Conservation (phyloP, 1,140 invertebrate species). For the Grapholita molesta region DNA sequence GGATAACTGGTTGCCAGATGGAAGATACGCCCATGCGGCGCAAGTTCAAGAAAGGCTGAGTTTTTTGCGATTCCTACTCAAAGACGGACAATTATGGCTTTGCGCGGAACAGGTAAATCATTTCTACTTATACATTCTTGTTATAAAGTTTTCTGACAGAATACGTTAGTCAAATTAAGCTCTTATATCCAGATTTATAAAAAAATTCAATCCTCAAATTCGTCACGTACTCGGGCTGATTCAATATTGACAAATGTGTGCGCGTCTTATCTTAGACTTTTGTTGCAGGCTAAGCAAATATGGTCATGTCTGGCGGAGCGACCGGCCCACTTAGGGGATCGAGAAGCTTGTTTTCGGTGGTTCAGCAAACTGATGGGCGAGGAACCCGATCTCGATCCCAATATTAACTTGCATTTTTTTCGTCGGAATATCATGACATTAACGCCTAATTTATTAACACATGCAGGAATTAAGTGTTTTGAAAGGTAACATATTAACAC, state of each 20-base stretch:
- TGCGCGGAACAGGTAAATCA: constrained; percentile 90
- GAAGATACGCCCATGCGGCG: constrained; percentile 93
- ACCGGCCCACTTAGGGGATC: constrained; percentile 93
- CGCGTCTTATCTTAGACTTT: too few species aligned
- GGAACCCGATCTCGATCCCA: constrained; percentile 97
- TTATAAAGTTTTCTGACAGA: constrained; percentile 5
- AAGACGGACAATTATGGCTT: constrained; percentile 97
- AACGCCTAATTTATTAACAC: constrained; percentile 94
- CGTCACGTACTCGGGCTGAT: too few species aligned
- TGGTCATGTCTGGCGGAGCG: constrained; percentile 97
- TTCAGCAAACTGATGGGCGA: constrained; percentile 99
- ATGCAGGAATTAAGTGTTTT: constrained; percentile 95
- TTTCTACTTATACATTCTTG: background rate
- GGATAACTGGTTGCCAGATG: constrained; percentile 90
- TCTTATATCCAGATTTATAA: too few species aligned
- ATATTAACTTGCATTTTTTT: constrained; percentile 98
- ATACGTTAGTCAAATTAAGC: too few species aligned
- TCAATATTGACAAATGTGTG: too few species aligned
- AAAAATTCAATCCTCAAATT: too few species aligned
- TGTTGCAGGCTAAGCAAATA: constrained; percentile 90
- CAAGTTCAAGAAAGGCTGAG: constrained; percentile 97
- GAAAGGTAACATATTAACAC: constrained; percentile 63
- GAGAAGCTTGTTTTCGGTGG: constrained; percentile 99
- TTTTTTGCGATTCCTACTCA: constrained; percentile 94
- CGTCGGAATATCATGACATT: constrained; percentile 96